Conservation (phyloP, 2,888 invertebrate genomes). For the Cerceris rybyensis region DNA sequence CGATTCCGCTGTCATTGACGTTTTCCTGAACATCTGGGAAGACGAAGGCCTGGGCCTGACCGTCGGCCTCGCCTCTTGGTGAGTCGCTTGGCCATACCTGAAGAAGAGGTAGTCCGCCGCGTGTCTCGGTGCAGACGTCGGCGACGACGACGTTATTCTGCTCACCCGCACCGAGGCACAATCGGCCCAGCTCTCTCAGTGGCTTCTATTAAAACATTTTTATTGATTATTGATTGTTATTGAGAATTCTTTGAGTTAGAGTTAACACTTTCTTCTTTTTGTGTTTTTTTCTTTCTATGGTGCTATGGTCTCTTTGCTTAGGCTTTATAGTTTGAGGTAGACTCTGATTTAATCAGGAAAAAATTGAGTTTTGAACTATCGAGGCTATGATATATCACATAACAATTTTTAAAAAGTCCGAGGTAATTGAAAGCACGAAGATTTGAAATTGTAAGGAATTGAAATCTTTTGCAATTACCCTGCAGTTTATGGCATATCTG, state of each 20-base stretch:
- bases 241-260: background rate
- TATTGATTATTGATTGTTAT: background rate
- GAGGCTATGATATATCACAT: too few relatives aligned
- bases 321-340: too few relatives aligned
- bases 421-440: too few relatives aligned
- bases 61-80: conserved; percentile 87
- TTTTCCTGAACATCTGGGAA: conserved; percentile 83
- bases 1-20: conserved; percentile 87
- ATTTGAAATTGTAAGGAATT: too few relatives aligned
- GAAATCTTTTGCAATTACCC: too few relatives aligned
- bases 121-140: conserved; percentile 72
- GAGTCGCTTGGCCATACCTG: conserved; percentile 90
- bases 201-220: conserved; percentile 75
- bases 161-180: conserved; percentile 77
- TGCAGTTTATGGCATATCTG: too few relatives aligned
- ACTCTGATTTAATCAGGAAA: too few relatives aligned
- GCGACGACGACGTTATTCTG: conserved; percentile 68
- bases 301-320: too few relatives aligned
- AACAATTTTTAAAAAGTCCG: too few relatives aligned
- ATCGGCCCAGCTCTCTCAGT: conserved; percentile 80
- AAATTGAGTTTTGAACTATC: too few relatives aligned
- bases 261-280: too few relatives aligned
- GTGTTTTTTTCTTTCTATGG: too few relatives aligned
- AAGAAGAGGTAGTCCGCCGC: conserved; percentile 80
- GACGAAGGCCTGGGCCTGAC: conserved; percentile 85